A percentile compares a stretch with the other conserved stretches of the same genome.
Evolutionary conservation across 2,888 invertebrate genomes (phyloP).

Genomic region (Yponomeuta evonymella): DNA sequence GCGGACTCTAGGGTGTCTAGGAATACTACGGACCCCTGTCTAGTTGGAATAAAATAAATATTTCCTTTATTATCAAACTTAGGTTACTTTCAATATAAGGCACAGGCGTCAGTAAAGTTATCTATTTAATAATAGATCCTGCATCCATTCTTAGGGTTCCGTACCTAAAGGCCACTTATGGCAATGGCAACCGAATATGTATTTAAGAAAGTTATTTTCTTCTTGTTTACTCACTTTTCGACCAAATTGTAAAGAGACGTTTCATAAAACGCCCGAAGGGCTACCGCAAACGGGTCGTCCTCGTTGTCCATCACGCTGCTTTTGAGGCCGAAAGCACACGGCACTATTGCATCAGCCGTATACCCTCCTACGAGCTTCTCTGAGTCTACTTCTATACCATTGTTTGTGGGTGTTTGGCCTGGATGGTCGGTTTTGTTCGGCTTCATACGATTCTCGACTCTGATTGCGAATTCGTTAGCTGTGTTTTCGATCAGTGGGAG

Average conservation of each 20-base stretch:
- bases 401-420: conserved; percentile 19
- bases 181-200: too few relatives aligned
- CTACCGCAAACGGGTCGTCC: conserved; percentile 62
- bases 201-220: not conserved
- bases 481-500: conserved; percentile 61
- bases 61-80: too few relatives aligned
- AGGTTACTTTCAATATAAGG: too few relatives aligned
- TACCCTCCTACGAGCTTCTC: conserved; percentile 63
- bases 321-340: conserved; percentile 65
- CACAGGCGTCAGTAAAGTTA: too few relatives aligned
- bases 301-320: conserved; percentile 63
- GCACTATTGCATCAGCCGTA: conserved; percentile 68
- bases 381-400: conserved; percentile 38
- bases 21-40: too few relatives aligned
- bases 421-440: conserved; percentile 24
- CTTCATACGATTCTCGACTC: conserved; percentile 37
- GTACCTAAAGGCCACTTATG: too few relatives aligned
- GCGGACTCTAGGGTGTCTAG: too few relatives aligned
- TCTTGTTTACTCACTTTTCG: conserved; percentile 54
- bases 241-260: conserved; percentile 58
- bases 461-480: conserved; percentile 50
- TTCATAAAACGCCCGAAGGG: conserved; percentile 64
- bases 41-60: too few relatives aligned
- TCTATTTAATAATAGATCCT: too few relatives aligned
- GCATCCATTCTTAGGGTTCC: too few relatives aligned